Base-by-base conservation (phyloP, 2,113 vertebrate genomes). In the Lasiurus borealis region DNA sequence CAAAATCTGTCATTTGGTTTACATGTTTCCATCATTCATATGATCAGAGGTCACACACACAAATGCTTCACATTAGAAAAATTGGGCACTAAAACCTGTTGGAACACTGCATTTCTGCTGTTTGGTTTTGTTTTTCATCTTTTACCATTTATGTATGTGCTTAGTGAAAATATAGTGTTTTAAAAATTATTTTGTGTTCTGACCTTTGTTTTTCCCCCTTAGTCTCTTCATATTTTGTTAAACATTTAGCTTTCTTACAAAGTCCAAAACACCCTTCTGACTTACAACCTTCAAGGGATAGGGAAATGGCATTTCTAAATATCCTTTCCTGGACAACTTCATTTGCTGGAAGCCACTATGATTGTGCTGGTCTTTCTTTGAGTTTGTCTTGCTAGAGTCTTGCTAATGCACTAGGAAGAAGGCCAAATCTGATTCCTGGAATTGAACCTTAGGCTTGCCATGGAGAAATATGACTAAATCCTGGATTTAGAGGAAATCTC, bases 401-500 rank as follows among this genome's bases (percentile, higher is more conserved):
- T 93, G 76, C 84, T 68, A 81, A 88, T 85, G 64, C 5, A 31
- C 77, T 40, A 75, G 82, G 84, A 93, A 36, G 34, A 94, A 88
- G 85, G 93, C 85, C 95, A 95, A 94, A 50, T 29, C 91, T 57
- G 46, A 90, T 85, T 97, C 95, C 93, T 96, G 89, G 89, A 96
- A 97, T 57, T 90, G 90, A 94, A 96, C 54, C 23, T 81, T n/a
- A 57, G 69, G 57, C 71, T 85, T 12, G 31, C 92, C 54, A 44
- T 95, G 94, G 85, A 88, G 95, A 88, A 62, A 36, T 82, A 84
- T 92, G 82, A 83, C 92, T 92, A 85, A 88, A 80, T 95, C 77
- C 88, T 71, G 73, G 88, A 92, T 94, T 88, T 90, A 92, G 90
- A 94, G 81, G 93, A 88, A 85, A 78, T 90, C 77, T 90, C 73